Percentiles rank a stretch among this genome's conserved stretches.
These are phyloP conservation scores for Varecia variegata DNA, from an alignment of 2,797 vertebrate genomes.

Conservation along the genomic window DNA sequence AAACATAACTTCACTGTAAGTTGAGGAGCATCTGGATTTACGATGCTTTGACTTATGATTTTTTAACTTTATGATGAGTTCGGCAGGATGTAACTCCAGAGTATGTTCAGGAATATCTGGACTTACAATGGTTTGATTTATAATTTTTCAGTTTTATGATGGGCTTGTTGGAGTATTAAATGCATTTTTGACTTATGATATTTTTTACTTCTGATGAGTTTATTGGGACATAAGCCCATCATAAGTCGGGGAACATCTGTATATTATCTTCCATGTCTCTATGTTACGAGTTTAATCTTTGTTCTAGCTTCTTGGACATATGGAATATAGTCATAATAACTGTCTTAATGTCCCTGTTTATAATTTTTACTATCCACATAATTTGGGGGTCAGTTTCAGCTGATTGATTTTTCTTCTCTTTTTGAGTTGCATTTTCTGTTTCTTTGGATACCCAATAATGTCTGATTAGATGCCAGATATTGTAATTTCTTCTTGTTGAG, in stretches of 20 bases:
- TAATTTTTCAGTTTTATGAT: neutral
- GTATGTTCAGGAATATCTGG: neutral
- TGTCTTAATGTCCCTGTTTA: neutral
- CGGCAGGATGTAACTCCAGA: neutral
- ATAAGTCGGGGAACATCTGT: neutral
- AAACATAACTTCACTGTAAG: neutral
- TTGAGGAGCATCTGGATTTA: neutral
- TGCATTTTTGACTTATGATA: neutral
- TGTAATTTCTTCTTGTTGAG: neutral
- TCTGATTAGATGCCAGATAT: neutral
- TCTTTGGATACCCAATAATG: neutral
- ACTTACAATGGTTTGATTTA: neutral
- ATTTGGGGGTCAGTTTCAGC: neutral
- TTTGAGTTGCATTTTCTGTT: neutral
- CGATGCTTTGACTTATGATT: neutral
- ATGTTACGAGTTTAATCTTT: neutral
- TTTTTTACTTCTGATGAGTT: neutral
- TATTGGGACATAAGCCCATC: neutral
- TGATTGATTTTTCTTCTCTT: neutral
- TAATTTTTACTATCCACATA: neutral
- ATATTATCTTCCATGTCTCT: neutral
- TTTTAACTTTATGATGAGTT: neutral
- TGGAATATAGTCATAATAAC: neutral
- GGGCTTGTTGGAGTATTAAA: neutral
- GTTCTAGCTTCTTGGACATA: neutral